Evolutionary conservation across 1,140 invertebrate species (phyloP).

Genomic region (Camponotus floridanus): DNA sequence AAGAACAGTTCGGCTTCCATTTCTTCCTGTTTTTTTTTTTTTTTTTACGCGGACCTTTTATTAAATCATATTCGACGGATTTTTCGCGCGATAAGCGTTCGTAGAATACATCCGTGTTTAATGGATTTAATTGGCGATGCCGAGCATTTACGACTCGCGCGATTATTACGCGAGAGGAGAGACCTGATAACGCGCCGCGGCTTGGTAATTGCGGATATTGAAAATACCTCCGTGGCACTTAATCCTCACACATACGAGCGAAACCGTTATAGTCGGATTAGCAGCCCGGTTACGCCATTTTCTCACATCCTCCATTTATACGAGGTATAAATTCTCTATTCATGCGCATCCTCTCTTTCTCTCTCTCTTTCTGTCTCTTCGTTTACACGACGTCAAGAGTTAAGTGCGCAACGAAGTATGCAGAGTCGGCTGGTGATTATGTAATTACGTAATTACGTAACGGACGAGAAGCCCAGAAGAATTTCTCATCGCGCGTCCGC

Average conservation of each 20-base stretch:
- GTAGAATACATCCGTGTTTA: not conserved
- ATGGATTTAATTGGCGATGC: conserved; percentile 27
- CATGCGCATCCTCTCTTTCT: conserved; percentile 48
- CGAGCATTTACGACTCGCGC: conserved; percentile 24
- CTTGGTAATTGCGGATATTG: conserved; percentile 40
- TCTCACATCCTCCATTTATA: conserved; percentile 57
- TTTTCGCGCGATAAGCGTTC: not conserved
- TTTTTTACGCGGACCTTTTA: not conserved
- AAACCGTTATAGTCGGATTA: conserved; percentile 55
- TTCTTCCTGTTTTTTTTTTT: conserved; percentile 1
- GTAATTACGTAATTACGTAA: conserved; percentile 58
- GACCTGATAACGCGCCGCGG: conserved; percentile 36
- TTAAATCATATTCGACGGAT: not conserved
- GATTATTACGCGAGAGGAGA: conserved; percentile 15
- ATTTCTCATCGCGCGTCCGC: conserved; percentile 12
- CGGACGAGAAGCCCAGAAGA: conserved; percentile 14
- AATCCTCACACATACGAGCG: conserved; percentile 31
- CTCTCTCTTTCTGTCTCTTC: conserved; percentile 11
- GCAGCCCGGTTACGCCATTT: conserved; percentile 56
- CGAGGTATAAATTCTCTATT: conserved; percentile 60
- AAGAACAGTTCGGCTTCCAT: conserved; percentile 14
- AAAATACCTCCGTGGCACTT: conserved; percentile 34
- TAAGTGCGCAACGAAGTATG: conserved; percentile 41
- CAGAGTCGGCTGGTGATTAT: conserved; percentile 44
- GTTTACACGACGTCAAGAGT: conserved; percentile 54